phyloP scores from a whole-genome alignment of 2,113 vertebrate genomes.

The Hystrix cristata region DNA sequence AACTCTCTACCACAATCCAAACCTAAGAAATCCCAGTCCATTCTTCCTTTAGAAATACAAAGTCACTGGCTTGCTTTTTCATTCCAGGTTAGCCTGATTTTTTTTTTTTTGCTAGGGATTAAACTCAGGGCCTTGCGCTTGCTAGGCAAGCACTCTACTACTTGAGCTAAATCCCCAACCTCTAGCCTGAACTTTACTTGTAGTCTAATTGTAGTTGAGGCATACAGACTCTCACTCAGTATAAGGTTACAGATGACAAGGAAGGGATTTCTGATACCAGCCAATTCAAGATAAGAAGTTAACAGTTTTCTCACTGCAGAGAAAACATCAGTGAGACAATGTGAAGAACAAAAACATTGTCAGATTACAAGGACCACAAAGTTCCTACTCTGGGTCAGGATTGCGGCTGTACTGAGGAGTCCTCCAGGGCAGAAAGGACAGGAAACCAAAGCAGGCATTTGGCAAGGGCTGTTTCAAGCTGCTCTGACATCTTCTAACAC shows the following conservation, averaged over 20 bases:
- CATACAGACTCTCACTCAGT: background rate
- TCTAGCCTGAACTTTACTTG: background rate
- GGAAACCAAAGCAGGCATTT: background rate
- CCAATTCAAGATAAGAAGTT: background rate
- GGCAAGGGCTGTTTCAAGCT: background rate
- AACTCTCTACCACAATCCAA: background rate
- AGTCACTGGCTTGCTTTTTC: background rate
- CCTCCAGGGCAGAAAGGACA: background rate
- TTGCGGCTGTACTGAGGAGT: background rate
- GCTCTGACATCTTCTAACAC: background rate
- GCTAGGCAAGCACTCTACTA: no score
- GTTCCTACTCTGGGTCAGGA: background rate
- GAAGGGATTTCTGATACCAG: background rate
- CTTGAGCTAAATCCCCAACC: no score
- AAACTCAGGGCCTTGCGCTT: no score
- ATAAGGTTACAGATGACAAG: background rate
- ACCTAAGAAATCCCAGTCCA: background rate
- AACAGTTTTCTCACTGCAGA: background rate
- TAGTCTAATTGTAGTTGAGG: background rate
- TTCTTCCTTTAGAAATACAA: background rate
- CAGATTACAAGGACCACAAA: no score
- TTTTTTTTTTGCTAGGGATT: no score
- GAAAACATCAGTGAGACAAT: fast-evolving
- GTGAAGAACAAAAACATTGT: background rate
- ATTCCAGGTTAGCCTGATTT: background rate